phyloP scores from a whole-genome alignment of 2,113 vertebrate genomes.

The Nothobranchius kuhntae region DNA sequence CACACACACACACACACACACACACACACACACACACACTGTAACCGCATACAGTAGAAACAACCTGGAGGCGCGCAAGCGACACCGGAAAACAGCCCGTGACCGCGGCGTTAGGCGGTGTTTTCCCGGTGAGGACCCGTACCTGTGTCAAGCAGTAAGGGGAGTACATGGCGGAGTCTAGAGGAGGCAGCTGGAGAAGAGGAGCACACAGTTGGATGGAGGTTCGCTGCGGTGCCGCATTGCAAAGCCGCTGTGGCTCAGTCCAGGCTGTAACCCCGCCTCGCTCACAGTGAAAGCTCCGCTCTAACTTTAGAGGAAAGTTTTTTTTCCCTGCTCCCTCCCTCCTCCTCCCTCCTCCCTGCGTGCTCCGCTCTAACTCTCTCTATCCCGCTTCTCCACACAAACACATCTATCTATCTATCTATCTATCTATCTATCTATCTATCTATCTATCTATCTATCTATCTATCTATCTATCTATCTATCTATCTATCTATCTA shows the following conservation, averaged over 20 bases:
- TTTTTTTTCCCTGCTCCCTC: conserved; percentile 46
- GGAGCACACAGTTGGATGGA: conserved; percentile 79
- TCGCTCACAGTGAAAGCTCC: conserved; percentile 82
- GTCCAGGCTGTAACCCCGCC: conserved; percentile 83
- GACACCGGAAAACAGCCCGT: conserved; percentile 19
- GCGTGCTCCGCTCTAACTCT: conserved; percentile 9
- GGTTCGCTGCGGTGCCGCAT: conserved; percentile 82
- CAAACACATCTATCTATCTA: conserved; percentile 5
- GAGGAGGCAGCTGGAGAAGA: conserved; percentile 68
- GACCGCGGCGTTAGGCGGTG: conserved; percentile 19
- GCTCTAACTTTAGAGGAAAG: conserved; percentile 78
- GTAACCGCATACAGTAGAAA: conserved; percentile 34
- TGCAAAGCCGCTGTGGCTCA: conserved; percentile 77
- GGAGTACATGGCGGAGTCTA: conserved; percentile 82
- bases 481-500: background rate
- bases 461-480: background rate
- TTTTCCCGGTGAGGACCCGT: conserved; percentile 34
- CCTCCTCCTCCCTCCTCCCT: conserved; percentile 9
- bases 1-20: conserved; percentile 18
- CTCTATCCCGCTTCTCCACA: conserved; percentile 35
- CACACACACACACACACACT: conserved; percentile 20
- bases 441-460: background rate
- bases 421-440: background rate
- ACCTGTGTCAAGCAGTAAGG: conserved; percentile 87
- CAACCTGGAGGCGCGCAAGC: conserved; percentile 36